A percentile compares a stretch with the other conserved stretches of the same genome.
Conservation (phyloP, 2,113 vertebrate species). For the Corvus moneduloides region DNA sequence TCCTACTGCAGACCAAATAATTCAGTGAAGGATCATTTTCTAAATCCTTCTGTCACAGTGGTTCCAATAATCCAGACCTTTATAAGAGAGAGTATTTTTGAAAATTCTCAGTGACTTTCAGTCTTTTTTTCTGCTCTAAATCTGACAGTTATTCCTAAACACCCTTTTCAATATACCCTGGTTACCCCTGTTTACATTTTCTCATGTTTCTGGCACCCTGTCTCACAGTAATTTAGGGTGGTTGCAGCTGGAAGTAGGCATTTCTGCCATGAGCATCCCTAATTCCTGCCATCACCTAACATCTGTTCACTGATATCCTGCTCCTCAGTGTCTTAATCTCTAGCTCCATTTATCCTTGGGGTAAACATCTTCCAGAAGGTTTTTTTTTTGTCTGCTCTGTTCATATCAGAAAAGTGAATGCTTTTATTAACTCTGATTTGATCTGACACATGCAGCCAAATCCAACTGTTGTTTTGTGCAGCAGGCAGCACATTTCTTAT, state of each 20-base stretch:
- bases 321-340: neutral
- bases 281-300: slow-evolving; percentile 27
- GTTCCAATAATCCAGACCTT: neutral
- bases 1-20: neutral
- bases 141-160: neutral
- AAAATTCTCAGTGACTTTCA: neutral
- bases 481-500: neutral
- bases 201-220: neutral
- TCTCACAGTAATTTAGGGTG: neutral
- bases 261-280: neutral
- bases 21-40: neutral
- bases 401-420: slow-evolving; percentile 1
- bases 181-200: neutral
- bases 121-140: neutral
- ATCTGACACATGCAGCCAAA: slow-evolving; percentile 7
- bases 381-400: neutral
- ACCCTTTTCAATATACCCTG: neutral
- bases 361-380: neutral
- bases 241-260: neutral
- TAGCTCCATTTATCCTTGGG: neutral
- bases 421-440: slow-evolving; percentile 2
- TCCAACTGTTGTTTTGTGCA: neutral
- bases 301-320: slow-evolving; percentile 4
- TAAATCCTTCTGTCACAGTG: neutral
- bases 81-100: neutral